These are phyloP conservation scores for Leptinotarsa peninsularis DNA, from an alignment of 2,888 invertebrate genomes.

Conservation along the genomic window DNA sequence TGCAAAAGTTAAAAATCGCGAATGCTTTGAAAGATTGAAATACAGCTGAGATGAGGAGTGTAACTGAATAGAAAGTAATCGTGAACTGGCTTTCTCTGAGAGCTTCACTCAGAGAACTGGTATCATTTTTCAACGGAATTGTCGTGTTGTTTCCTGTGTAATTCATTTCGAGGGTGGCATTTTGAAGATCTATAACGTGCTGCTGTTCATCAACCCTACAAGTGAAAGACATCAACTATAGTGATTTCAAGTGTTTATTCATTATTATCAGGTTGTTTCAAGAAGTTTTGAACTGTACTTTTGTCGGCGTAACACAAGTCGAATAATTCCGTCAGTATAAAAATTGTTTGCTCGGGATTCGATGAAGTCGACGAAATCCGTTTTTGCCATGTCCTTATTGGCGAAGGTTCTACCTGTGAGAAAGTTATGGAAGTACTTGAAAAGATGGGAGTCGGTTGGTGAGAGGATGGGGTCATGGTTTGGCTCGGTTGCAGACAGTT, in stretches of 20 bases:
- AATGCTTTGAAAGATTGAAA: slow-evolving; percentile 46
- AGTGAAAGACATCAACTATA: slow-evolving; percentile 6
- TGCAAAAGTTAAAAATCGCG: slow-evolving; percentile 47
- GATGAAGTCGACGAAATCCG: too few species aligned
- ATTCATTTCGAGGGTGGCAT: slow-evolving; percentile 6
- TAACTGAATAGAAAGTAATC: slow-evolving; percentile 46
- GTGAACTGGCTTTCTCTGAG: slow-evolving; percentile 25
- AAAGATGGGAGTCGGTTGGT: too few species aligned
- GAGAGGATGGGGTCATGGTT: too few species aligned
- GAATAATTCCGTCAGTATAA: too few species aligned
- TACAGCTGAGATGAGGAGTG: slow-evolving; percentile 43
- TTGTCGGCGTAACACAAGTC: too few species aligned
- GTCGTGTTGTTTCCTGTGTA: slow-evolving; percentile 30
- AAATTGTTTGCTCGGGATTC: too few species aligned
- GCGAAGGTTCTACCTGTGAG: too few species aligned
- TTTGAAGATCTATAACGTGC: slow-evolving; percentile 34
- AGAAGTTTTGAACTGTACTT: too few species aligned
- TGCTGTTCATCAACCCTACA: slow-evolving; percentile 50
- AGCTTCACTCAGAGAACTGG: slow-evolving; percentile 19
- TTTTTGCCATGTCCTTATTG: too few species aligned
- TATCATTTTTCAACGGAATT: background rate
- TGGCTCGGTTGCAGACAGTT: too few species aligned
- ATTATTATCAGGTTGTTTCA: too few species aligned
- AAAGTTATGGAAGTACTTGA: too few species aligned
- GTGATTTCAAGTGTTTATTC: background rate